Conservation (phyloP, 2,113 vertebrate genomes). For the Xyliphius kryptos region DNA sequence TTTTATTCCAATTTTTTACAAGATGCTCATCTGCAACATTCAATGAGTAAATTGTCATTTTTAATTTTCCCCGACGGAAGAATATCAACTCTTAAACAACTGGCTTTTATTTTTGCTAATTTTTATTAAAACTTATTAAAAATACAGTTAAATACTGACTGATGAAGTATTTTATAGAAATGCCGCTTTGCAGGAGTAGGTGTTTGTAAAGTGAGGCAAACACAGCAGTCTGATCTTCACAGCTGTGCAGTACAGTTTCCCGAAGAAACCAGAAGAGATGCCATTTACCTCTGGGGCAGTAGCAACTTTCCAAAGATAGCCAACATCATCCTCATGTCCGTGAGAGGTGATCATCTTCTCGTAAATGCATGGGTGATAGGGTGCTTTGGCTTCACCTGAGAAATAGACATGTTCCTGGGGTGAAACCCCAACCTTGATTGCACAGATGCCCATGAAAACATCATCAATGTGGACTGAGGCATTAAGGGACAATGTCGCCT, state of each 20-base stretch:
- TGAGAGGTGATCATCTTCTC: constrained; percentile 93
- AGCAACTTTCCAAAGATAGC: constrained; percentile 73
- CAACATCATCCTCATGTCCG: constrained; percentile 73
- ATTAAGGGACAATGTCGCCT: constrained; percentile 74
- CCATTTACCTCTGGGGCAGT: constrained; percentile 62
- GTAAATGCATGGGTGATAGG: constrained; percentile 85
- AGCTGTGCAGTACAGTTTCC: constrained; percentile 73
- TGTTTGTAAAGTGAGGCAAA: constrained; percentile 59
- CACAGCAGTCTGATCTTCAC: constrained; percentile 80
- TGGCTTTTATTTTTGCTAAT: no score
- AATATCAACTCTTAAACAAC: no score
- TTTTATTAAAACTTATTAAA: no score
- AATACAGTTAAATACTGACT: no score
- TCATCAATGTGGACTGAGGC: no score
- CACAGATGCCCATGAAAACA: constrained; percentile 97
- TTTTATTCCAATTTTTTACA: no score
- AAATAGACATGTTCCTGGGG: constrained; percentile 82
- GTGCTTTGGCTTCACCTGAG: constrained; percentile 82
- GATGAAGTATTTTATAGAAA: constrained; percentile 70
- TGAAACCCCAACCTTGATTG: constrained; percentile 75
- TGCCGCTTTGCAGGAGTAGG: constrained; percentile 79
- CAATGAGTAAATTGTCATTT: no score
- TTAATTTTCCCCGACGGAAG: no score
- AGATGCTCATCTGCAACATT: no score
- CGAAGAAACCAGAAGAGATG: constrained; percentile 62